Percentiles rank a stretch among this genome's conserved stretches.
phyloP scores from a whole-genome alignment of 2,797 vertebrate species.

The Sus cebifrons region DNA sequence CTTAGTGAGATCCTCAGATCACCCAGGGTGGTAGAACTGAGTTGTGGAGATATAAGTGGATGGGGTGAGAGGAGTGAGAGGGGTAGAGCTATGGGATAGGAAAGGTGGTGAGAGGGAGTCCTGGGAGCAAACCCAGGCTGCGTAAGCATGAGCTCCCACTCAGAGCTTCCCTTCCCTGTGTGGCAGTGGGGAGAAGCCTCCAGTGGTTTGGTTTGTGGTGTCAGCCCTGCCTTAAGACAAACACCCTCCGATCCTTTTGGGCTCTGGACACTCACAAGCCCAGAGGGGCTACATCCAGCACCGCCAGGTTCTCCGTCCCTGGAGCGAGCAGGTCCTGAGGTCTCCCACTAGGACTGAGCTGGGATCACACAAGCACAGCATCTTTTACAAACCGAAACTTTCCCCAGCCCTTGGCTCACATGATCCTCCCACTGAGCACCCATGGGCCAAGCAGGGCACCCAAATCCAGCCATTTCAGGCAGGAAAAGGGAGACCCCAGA shows the following conservation, averaged over 20 bases:
- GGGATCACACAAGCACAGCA: background rate
- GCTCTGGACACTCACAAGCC: slow-evolving; percentile 90
- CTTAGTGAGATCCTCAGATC: background rate
- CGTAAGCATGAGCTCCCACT: background rate
- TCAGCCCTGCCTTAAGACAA: slow-evolving; percentile 30
- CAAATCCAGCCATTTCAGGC: background rate
- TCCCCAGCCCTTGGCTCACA: background rate
- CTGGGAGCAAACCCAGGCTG: background rate
- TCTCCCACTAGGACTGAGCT: slow-evolving; percentile 91
- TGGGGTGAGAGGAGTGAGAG: background rate
- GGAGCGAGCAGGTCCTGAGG: slow-evolving; percentile 91
- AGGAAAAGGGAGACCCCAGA: background rate
- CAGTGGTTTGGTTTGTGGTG: background rate
- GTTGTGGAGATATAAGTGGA: background rate
- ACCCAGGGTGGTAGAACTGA: background rate
- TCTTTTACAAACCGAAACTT: slow-evolving; percentile 19
- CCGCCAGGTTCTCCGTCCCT: slow-evolving; percentile 83
- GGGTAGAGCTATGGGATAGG: background rate
- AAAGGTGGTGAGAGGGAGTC: too few species aligned
- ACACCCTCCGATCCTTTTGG: background rate
- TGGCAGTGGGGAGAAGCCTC: slow-evolving; percentile 10
- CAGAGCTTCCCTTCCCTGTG: slow-evolving; percentile 13
- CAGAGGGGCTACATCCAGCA: slow-evolving; percentile 89
- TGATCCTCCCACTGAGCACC: background rate
- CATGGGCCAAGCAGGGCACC: background rate